These are phyloP conservation scores for Teleopsis dalmanni DNA, from an alignment of 1,140 invertebrate species.

Conservation along the genomic window DNA sequence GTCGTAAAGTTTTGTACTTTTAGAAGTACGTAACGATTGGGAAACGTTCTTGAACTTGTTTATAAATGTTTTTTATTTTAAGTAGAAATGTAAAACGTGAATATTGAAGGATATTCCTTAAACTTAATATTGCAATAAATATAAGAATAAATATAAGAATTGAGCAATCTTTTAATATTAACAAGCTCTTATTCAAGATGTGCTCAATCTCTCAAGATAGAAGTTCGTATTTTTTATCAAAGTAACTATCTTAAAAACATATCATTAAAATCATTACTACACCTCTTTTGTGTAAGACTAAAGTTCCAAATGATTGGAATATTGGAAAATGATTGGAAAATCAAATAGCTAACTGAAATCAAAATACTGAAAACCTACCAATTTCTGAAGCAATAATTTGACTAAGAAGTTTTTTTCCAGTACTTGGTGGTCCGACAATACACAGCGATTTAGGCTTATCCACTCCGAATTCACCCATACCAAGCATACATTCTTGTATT, in stretches of 20 bases:
- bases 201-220: too few relatives aligned
- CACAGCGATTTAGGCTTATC: constrained; percentile 68
- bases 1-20: too few relatives aligned
- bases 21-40: too few relatives aligned
- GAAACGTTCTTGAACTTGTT: too few relatives aligned
- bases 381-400: constrained; percentile 72
- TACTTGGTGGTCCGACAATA: constrained; percentile 64
- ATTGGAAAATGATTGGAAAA: neutral
- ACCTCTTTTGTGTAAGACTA: neutral
- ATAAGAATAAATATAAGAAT: too few relatives aligned
- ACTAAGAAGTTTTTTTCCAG: constrained; percentile 71
- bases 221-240: neutral
- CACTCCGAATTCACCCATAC: constrained; percentile 56
- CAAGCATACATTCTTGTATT: constrained; percentile 35
- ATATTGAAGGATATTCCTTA: too few relatives aligned
- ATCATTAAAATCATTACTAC: neutral
- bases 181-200: too few relatives aligned
- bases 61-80: too few relatives aligned
- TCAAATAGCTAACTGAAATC: neutral
- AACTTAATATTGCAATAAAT: too few relatives aligned
- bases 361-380: constrained; percentile 35
- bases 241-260: neutral
- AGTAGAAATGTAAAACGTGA: too few relatives aligned
- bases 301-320: neutral
- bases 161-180: too few relatives aligned